Evolutionary conservation across 2,797 vertebrate genomes (phyloP), one percentile per base, ranked within the genome.

Genomic region (Meriones psammophilus): DNA sequence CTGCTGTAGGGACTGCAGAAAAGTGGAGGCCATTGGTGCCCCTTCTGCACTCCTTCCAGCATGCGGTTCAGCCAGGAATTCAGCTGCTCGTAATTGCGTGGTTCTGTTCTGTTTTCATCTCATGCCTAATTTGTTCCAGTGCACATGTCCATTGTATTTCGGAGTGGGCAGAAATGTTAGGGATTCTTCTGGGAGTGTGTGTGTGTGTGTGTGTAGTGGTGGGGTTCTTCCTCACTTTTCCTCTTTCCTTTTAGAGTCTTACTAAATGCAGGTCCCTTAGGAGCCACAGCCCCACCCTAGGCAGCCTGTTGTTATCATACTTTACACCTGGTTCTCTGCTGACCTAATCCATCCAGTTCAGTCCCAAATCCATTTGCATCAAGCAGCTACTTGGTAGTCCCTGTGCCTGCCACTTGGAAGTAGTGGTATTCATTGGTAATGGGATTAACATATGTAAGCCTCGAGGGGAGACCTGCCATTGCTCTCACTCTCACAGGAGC

Each of bases 341-440:
- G 42, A 17, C 46, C 14, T 58, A 54, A 10, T 58, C 26, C 13
- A 64, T 58, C 26, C 13, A 64, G 39, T 14, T 77, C 7, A 2
- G 2, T 36, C n/a, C 50, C 69, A 50, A 42, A 85, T 79, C 10
- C 56, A 15, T 78, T 81, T 56, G 7, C 56, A 60, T 71, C 22
- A 36, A 77, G 83, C 13, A 33, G 8, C 33, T 87, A 33, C 4
- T 96, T 93, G 77, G 85, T 69, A 92, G 94, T 89, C 33, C n/a
- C 50, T 8, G 0, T 2, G 9, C 62, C 60, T 42, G 26, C 86
- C 85, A 15, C 62, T n/a, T 62, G 74, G 58, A 92, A 87, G 93
- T 58, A 86, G 13, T 60, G 30, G 66, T 36, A 83, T 42, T 95
- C 60, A 10, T 50, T 30, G 46, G 14, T 91, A 92, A 97, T n/a